phyloP scores from a whole-genome alignment of 1,140 invertebrate genomes.

The Drosophila mayri region DNA sequence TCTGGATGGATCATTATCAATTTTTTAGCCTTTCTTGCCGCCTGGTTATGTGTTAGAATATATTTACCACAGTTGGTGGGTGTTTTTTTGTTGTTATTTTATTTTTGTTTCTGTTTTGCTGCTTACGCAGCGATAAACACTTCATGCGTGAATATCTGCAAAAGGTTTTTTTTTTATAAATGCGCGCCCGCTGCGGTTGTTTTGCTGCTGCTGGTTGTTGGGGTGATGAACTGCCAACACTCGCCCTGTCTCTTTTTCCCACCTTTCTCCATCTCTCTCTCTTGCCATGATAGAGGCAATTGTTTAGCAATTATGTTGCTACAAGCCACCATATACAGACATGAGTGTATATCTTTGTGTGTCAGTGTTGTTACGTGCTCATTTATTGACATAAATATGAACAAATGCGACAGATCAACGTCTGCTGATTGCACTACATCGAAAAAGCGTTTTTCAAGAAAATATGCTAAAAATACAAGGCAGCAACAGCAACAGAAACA shows the following conservation, averaged over 20 bases:
- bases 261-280: conserved; percentile 18
- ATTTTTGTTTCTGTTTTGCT: conserved; percentile 31
- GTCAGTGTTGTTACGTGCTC: conserved; percentile 75
- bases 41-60: conserved; percentile 50
- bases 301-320: conserved; percentile 75
- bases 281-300: conserved; percentile 39
- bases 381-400: conserved; percentile 77
- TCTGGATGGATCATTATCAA: not conserved
- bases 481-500: conserved; percentile 2
- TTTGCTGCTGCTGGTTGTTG: conserved; percentile 43
- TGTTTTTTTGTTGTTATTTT: conserved; percentile 50
- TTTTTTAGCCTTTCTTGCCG: conserved; percentile 19
- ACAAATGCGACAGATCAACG: conserved; percentile 77
- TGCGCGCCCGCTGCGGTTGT: conserved; percentile 55
- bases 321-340: conserved; percentile 26
- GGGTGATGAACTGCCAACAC: conserved; percentile 70
- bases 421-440: conserved; percentile 60
- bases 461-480: conserved; percentile 47
- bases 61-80: conserved; percentile 67
- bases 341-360: conserved; percentile 40
- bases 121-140: conserved; percentile 78
- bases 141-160: conserved; percentile 83
- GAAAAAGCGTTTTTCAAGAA: conserved; percentile 52
- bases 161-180: conserved; percentile 70
- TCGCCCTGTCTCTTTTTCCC: not conserved